A percentile compares a stretch with the other conserved stretches of the same genome.
Evolutionary conservation across 2,888 invertebrate species (phyloP).

Genomic region (Automeris io): DNA sequence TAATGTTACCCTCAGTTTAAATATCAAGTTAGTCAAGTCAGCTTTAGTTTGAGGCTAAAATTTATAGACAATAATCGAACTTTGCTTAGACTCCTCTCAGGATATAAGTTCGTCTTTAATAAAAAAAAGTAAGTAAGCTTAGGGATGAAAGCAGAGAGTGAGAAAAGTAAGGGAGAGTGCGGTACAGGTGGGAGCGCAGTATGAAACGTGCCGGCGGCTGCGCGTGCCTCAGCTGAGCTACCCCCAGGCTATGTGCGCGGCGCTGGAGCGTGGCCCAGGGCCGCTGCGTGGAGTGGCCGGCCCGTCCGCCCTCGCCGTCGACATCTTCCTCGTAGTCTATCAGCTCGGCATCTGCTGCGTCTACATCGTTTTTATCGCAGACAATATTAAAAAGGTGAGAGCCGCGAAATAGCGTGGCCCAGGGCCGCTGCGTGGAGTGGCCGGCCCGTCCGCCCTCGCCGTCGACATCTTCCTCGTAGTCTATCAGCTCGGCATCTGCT

Average conservation of each 20-base stretch:
- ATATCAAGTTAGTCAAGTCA: too few species aligned
- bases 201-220: conserved; percentile 76
- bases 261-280: conserved; percentile 85
- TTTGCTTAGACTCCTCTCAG: too few species aligned
- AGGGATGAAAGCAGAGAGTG: too few species aligned
- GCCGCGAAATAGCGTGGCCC: conserved; percentile 86
- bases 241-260: conserved; percentile 88
- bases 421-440: conserved; percentile 75
- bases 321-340: conserved; percentile 86
- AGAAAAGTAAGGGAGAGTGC: too few species aligned
- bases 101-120: too few species aligned
- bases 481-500: conserved; percentile 97
- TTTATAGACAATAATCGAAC: too few species aligned
- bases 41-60: too few species aligned
- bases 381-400: conserved; percentile 85
- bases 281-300: conserved; percentile 78
- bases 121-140: too few species aligned
- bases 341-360: conserved; percentile 98
- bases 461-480: conserved; percentile 84
- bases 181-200: conserved; percentile 68
- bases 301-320: conserved; percentile 78
- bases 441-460: conserved; percentile 76
- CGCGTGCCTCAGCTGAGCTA: conserved; percentile 88
- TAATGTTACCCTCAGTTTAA: too few species aligned
- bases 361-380: conserved; percentile 95